phyloP scores from a whole-genome alignment of 2,113 vertebrate genomes.

The Pionites leucogaster region DNA sequence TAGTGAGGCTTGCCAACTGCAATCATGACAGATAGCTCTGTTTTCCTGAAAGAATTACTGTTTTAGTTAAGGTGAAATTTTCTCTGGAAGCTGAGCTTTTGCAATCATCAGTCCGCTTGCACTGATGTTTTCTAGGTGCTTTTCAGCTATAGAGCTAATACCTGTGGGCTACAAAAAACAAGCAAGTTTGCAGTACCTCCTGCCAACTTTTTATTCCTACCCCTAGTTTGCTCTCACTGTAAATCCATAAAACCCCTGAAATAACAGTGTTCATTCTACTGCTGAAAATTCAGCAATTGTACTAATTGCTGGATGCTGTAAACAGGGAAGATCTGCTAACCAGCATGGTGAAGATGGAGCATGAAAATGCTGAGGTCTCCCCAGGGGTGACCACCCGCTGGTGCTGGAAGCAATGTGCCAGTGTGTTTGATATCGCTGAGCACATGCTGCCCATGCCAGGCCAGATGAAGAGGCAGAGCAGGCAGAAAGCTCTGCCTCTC shows the following conservation, averaged over 20 bases:
- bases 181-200: not conserved
- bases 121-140: not conserved
- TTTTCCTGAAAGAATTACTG: not conserved
- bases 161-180: not conserved
- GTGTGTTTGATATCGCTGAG: fast-evolving
- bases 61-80: not conserved
- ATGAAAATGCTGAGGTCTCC: not conserved
- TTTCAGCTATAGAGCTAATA: not conserved
- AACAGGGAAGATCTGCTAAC: not conserved
- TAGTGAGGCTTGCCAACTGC: slow-evolving; percentile 5
- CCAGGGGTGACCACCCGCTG: fast-evolving
- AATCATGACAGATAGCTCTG: not conserved
- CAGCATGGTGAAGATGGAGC: not conserved
- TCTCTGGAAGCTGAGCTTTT: not conserved
- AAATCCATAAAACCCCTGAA: not conserved
- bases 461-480: not conserved
- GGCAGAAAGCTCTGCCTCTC: not conserved
- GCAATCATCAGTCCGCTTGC: not conserved
- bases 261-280: not conserved
- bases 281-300: not conserved
- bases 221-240: not conserved
- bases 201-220: not conserved
- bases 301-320: not conserved
- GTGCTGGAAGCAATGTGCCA: not conserved
- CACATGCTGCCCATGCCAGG: not conserved